Evolutionary conservation across 2,113 vertebrate genomes (phyloP).

Genomic region (Takifugu bimaculatus): DNA sequence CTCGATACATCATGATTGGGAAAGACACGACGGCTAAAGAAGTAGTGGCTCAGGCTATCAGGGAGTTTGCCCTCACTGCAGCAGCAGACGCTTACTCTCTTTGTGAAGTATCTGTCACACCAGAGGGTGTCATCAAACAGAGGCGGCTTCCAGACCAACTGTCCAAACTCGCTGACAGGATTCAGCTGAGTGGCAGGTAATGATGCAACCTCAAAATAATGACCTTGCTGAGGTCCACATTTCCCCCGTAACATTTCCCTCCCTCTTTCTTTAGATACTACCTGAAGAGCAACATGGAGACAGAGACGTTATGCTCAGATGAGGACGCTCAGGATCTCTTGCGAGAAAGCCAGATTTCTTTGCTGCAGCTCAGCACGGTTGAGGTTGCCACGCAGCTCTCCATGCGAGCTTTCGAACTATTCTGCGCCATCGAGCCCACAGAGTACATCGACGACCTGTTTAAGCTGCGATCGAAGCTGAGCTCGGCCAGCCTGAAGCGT

Average conservation of each 20-base stretch:
- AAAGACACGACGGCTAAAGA: conserved; percentile 97
- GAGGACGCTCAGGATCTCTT: conserved; percentile 96
- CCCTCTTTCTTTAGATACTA: conserved; percentile 81
- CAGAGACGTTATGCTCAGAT: conserved; percentile 94
- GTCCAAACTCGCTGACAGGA: conserved; percentile 94
- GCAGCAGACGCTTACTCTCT: conserved; percentile 89
- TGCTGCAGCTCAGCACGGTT: conserved; percentile 93
- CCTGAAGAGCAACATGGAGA: conserved; percentile 99
- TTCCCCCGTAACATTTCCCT: background rate
- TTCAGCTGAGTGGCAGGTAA: conserved; percentile 95
- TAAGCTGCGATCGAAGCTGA: conserved; percentile 86
- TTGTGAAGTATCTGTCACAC: conserved; percentile 95
- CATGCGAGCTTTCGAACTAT: conserved; percentile 94
- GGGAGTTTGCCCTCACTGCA: conserved; percentile 92
- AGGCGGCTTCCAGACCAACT: conserved; percentile 93
- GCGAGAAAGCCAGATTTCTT: conserved; percentile 88
- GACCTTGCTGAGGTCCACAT: background rate
- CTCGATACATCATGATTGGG: conserved; percentile 98
- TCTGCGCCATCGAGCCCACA: conserved; percentile 95
- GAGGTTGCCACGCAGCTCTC: conserved; percentile 96
- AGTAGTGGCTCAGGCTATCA: conserved; percentile 92
- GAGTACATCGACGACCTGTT: conserved; percentile 97
- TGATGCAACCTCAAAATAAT: background rate
- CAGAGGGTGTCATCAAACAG: conserved; percentile 97
- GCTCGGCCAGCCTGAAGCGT: conserved; percentile 88